These are phyloP conservation scores for Archivesica marissinica DNA, from an alignment of 1,140 invertebrate genomes.

Conservation along the genomic window DNA sequence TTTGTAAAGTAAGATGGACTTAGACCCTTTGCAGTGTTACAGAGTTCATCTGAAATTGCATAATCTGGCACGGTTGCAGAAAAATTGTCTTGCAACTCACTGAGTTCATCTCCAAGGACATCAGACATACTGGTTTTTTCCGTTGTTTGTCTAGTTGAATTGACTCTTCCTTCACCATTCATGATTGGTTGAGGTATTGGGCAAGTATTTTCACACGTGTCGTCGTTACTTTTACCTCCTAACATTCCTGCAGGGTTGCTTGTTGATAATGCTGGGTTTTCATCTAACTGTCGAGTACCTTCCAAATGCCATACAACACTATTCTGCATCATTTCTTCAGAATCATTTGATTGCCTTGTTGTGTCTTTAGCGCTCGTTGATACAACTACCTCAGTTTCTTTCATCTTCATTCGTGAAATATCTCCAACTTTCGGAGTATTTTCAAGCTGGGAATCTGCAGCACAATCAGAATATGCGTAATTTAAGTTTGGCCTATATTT, in stretches of 20 bases:
- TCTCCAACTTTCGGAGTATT: neutral
- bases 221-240: neutral
- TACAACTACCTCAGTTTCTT: neutral
- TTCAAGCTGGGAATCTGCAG: neutral
- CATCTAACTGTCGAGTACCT: slow-evolving; percentile 26
- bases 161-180: neutral
- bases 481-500: neutral
- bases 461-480: no score
- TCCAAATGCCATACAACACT: slow-evolving; percentile 38
- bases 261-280: neutral
- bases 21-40: neutral
- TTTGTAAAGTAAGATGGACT: slow-evolving; percentile 16
- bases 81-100: neutral
- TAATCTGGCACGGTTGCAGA: neutral
- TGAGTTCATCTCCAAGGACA: neutral
- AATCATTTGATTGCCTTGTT: neutral
- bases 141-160: neutral
- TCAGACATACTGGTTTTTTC: neutral
- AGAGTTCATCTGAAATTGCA: neutral
- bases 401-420: neutral
- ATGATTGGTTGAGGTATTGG: neutral
- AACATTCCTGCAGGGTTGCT: neutral
- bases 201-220: neutral
- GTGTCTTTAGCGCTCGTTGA: neutral
- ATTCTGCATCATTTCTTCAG: neutral